Conservation (phyloP, 2,888 invertebrate genomes). For the Polyommatus iphigenia region DNA sequence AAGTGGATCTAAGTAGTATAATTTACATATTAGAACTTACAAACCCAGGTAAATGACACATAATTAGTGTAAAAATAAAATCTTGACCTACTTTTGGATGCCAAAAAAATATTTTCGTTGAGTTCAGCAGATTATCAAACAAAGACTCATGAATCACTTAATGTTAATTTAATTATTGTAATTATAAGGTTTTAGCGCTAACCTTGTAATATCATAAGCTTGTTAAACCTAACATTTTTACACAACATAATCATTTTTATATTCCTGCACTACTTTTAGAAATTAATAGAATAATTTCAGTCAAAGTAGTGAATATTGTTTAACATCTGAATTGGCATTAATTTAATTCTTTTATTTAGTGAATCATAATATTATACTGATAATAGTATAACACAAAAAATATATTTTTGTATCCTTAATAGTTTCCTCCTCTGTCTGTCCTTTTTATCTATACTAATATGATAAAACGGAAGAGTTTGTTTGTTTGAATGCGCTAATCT, state of each 20-base stretch:
- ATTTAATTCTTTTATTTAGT: no score
- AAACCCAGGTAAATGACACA: background rate
- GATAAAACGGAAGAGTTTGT: no score
- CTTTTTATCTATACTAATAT: no score
- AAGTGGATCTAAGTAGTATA: background rate
- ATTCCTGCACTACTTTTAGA: no score
- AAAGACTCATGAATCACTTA: conserved; percentile 22
- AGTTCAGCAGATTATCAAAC: background rate
- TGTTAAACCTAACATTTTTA: background rate
- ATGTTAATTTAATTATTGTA: conserved; percentile 21
- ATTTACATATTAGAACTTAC: background rate
- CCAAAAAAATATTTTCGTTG: background rate
- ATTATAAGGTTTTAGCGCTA: background rate
- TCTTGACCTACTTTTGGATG: conserved; percentile 15
- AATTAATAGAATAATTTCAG: no score
- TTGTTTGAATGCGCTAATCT: no score
- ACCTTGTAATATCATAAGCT: conserved; percentile 3
- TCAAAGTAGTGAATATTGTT: no score
- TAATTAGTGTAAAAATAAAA: conserved; percentile 12
- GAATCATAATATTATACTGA: no score
- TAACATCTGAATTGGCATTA: no score
- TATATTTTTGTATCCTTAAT: no score
- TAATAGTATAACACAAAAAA: no score
- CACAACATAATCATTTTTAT: background rate
- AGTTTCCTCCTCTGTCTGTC: no score